These are phyloP conservation scores for Ormia ochracea DNA, from an alignment of 2,888 invertebrate genomes.

Conservation along the genomic window DNA sequence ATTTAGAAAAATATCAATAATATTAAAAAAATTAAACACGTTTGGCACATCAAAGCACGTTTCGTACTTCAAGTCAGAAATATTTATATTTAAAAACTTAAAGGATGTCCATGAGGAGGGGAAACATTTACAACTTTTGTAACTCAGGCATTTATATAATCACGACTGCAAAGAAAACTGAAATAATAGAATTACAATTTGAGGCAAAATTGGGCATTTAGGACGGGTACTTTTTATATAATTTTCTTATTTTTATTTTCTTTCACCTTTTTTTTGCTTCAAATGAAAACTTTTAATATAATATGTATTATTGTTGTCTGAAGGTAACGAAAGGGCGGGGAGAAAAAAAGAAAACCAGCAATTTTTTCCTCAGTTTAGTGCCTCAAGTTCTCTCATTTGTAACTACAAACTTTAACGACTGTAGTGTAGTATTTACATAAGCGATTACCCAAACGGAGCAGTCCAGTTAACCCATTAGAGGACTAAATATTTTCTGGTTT, in stretches of 20 bases:
- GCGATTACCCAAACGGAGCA: background rate
- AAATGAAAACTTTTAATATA: conserved; percentile 29
- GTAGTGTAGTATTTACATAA: conserved; percentile 9
- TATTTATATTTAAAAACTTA: no score
- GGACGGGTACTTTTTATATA: background rate
- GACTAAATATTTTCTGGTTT: no score
- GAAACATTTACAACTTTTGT: no score
- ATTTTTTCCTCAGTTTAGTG: conserved; percentile 48
- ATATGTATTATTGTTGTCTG: conserved; percentile 33
- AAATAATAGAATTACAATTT: background rate
- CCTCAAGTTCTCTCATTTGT: conserved; percentile 17
- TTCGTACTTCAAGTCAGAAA: no score
- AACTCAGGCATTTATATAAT: no score
- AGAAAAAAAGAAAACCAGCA: conserved; percentile 9
- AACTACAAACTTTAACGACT: conserved; percentile 2
- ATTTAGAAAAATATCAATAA: no score
- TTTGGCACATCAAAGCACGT: no score
- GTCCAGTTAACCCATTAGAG: background rate
- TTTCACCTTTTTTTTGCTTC: background rate
- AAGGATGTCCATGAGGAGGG: no score
- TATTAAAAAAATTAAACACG: no score
- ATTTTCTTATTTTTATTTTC: background rate
- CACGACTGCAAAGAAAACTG: no score
- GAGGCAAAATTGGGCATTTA: conserved; percentile 26
- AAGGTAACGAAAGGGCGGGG: background rate